Evolutionary conservation across 2,888 invertebrate genomes (phyloP).

Genomic region (Lamellibrachia columna): DNA sequence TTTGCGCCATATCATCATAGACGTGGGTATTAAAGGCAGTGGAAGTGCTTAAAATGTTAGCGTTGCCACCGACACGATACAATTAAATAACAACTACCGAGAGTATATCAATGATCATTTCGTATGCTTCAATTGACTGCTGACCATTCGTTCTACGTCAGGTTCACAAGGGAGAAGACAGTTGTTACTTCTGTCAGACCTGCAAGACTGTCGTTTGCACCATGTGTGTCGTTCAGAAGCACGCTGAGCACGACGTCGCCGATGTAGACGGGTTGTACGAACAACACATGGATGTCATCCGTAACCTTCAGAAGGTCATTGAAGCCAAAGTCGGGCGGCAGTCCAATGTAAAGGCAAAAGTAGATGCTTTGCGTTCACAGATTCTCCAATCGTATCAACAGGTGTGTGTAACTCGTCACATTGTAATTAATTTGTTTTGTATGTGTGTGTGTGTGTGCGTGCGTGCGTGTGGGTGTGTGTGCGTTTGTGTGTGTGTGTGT

Average conservation of each 20-base stretch:
- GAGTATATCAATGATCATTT: no score
- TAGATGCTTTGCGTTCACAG: not conserved
- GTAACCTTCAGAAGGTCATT: conserved; percentile 24
- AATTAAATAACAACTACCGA: no score
- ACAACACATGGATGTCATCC: conserved; percentile 38
- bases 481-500: no score
- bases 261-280: conserved; percentile 37
- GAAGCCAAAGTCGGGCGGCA: not conserved
- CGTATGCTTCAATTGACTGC: no score
- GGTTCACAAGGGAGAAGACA: conserved; percentile 37
- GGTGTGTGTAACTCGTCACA: not conserved
- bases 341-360: not conserved
- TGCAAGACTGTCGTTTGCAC: conserved; percentile 42
- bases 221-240: conserved; percentile 40
- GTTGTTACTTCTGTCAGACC: conserved; percentile 38
- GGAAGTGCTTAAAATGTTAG: no score
- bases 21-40: no score
- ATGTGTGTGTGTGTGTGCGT: no score
- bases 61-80: no score
- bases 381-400: not conserved
- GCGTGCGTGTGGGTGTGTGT: no score
- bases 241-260: conserved; percentile 38
- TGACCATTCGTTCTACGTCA: not conserved
- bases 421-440: no score
- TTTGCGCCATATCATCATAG: no score